phyloP scores from a whole-genome alignment of 2,888 invertebrate species.

The Platycnemis pennipes region DNA sequence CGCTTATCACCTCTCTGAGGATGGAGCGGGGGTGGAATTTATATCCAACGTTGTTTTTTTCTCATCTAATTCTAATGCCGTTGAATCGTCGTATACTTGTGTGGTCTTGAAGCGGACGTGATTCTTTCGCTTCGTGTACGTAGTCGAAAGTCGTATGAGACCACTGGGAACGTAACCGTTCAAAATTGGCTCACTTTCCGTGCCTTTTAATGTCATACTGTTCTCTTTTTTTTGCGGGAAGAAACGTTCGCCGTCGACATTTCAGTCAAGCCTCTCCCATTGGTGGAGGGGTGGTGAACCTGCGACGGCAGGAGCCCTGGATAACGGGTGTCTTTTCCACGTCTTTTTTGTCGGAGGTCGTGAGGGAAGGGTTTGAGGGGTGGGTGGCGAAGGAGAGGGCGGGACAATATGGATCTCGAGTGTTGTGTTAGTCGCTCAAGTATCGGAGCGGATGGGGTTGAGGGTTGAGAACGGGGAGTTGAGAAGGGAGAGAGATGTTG shows the following conservation, averaged over 20 bases:
- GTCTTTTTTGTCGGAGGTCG: conserved; percentile 1
- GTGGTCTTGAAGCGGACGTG: not conserved
- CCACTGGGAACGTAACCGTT: not conserved
- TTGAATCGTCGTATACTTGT: not conserved
- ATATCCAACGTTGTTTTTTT: not conserved
- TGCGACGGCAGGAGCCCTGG: not conserved
- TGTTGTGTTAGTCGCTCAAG: not conserved
- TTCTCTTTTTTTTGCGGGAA: not conserved
- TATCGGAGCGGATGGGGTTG: not conserved
- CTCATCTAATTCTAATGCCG: not conserved
- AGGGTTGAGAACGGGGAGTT: not conserved
- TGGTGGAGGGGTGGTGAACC: not conserved
- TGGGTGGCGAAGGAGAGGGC: not conserved
- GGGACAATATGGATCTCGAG: not conserved
- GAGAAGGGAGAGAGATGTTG: not conserved
- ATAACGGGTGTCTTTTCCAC: not conserved
- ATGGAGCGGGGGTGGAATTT: not conserved
- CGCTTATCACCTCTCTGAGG: no score
- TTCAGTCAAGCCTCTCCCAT: not conserved
- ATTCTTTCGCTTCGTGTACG: not conserved
- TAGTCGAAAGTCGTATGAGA: not conserved
- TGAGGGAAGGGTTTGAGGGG: not conserved
- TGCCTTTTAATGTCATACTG: not conserved
- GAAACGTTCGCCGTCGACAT: not conserved
- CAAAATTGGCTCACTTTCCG: not conserved